phyloP scores from a whole-genome alignment of 2,113 vertebrate species.

The Trichechus manatus region DNA sequence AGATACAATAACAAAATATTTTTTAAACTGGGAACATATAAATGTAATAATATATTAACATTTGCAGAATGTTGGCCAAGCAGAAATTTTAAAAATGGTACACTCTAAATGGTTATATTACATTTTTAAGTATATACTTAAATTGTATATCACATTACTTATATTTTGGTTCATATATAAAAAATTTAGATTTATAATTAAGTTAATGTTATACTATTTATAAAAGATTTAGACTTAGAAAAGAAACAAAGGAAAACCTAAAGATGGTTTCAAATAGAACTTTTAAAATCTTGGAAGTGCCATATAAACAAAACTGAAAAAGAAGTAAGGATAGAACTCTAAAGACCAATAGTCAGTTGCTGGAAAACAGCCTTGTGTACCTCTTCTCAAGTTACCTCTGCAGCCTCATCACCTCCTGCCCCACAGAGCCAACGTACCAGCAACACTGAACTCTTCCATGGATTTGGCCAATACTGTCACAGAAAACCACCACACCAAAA shows the following conservation, averaged over 20 bases:
- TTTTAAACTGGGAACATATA: not conserved
- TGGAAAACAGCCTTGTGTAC: not conserved
- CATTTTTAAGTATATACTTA: not conserved
- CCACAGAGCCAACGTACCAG: not conserved
- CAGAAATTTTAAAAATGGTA: not conserved
- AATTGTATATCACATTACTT: not conserved
- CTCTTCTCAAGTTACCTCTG: not conserved
- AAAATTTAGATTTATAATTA: not conserved
- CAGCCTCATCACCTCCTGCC: not conserved
- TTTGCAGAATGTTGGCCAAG: not conserved
- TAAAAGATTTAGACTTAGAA: not conserved
- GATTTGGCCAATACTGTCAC: too few relatives aligned
- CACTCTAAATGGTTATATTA: not conserved
- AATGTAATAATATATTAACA: not conserved
- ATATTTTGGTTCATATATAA: not conserved
- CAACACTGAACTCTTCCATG: not conserved
- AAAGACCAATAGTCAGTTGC: not conserved
- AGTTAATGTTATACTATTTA: not conserved
- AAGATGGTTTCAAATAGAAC: not conserved
- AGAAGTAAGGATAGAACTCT: not conserved
- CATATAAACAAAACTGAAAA: slow-evolving; percentile 19
- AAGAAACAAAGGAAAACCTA: slow-evolving; percentile 45
- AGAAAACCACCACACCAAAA: too few relatives aligned
- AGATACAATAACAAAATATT: not conserved
- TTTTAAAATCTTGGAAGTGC: slow-evolving; percentile 25